Evolutionary conservation across 2,113 vertebrate species (phyloP), one percentile per base, ranked within the genome.

Genomic region (Hemichromis elongatus): DNA sequence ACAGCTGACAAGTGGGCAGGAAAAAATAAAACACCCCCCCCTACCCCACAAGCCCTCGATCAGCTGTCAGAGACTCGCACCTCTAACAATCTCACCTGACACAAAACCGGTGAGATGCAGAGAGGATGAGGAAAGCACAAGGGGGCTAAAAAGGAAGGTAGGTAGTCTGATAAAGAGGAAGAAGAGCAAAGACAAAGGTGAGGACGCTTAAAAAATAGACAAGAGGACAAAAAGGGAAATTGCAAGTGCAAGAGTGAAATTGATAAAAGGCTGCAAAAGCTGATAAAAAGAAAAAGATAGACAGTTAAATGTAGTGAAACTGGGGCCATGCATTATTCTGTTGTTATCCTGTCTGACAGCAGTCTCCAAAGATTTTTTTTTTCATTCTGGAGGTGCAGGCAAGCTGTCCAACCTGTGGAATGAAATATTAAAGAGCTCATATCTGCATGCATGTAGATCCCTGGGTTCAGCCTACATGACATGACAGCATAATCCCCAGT

Each of bases 341-440:
- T 78, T 88, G 73, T 90, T 85, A 91, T 92, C 80, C 85, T 68
- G 84, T 89, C 85, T 93, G 89, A 92, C 88, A 87, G 84, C 55
- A 35, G 61, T 85, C 89, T 91, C 92, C 55, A 57, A 87, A 87
- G 81, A 54, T 59, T 63, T 61, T 42, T 79, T 78, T 10, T 40
- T 14, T 55, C 89, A 53, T 85, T 90, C 83, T 81, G 68, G 79
- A 26, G 54, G 66, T 92, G 85, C 84, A 89, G 88, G 87, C 79
- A 40, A 93, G 52, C 84, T 73, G 70, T n/a, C 75, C 11, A 82
- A 94, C 86, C 90, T 85, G 87, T 57, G 83, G 79, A 90, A 93
- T 94, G 54, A 91, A 94, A 95, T 95, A 95, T 95, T 95, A 90
- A 95, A 93, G 87, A 87, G 84, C 88, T 93, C 81, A 89, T 81